These are phyloP conservation scores for Pantelozetes paolii DNA, from an alignment of 2,888 invertebrate genomes.

Conservation along the genomic window DNA sequence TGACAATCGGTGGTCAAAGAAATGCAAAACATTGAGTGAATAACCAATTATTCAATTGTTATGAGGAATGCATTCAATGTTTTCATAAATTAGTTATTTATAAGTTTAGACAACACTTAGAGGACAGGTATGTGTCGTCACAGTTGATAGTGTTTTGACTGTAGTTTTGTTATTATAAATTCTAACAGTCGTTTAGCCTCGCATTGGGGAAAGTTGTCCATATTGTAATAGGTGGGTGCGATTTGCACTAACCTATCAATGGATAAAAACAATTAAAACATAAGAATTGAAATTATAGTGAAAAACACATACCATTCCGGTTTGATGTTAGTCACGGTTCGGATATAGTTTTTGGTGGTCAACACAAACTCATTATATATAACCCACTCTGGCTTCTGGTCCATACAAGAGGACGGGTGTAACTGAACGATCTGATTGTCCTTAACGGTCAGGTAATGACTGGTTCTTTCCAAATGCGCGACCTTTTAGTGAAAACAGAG, in stretches of 20 bases:
- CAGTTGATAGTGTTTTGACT: not conserved
- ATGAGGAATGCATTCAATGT: too few relatives aligned
- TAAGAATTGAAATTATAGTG: not conserved
- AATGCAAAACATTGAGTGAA: too few relatives aligned
- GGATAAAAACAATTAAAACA: not conserved
- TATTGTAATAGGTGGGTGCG: constrained; percentile 96
- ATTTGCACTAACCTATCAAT: constrained; percentile 75
- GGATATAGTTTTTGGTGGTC: constrained; percentile 98
- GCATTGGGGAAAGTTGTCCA: constrained; percentile 95
- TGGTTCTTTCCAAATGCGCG: constrained; percentile 93
- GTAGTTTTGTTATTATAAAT: constrained; percentile 57
- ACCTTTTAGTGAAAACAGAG: constrained; percentile 57
- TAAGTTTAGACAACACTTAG: not conserved
- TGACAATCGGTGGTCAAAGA: too few relatives aligned
- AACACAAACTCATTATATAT: constrained; percentile 99
- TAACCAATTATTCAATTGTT: too few relatives aligned
- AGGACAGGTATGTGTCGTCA: not conserved
- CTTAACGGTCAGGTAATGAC: constrained; percentile 97
- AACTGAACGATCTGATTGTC: constrained; percentile 99
- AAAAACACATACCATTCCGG: constrained; percentile 67
- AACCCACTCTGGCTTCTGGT: constrained; percentile 99
- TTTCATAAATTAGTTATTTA: too few relatives aligned
- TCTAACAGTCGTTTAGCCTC: constrained; percentile 91
- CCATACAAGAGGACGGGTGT: constrained; percentile 96
- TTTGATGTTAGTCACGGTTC: constrained; percentile 97